Base-by-base conservation (phyloP, 2,797 vertebrate species). In the Gymnothorax reevesii region DNA sequence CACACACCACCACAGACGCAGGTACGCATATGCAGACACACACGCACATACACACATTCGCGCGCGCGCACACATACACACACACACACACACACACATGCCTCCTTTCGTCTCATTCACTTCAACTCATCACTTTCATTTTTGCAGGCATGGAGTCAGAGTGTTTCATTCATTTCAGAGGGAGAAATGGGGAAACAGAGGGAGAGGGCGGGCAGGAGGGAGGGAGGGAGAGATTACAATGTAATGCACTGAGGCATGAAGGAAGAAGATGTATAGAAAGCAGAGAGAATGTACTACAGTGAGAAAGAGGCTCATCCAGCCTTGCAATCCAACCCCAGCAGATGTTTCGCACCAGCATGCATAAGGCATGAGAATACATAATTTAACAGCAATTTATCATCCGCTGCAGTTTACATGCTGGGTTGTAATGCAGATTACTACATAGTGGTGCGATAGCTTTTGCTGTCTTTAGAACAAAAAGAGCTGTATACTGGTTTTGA, bases 231-330 rank as follows among this genome's bases (percentile, higher is more conserved):
- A 82, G 52, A 6, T 49, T 8, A 22, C 54, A 82, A 57, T 83
- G 25, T 80, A 54, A 60, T 25, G 10, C 82, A 59, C 82, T 83
- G 82, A 83, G 82, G 82, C 82, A 59, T 83, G 82, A 83, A 83
- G 82, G 82, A 25, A 83, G 27, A 57, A 57, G 52, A 83, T 59
- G 54, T 83, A 83, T 33, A 4, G 57, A 83, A 59, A 80, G 75
- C 17, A 15, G 71, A 49, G 17, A n/a, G n/a, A 83, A 27, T 57
- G 55, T 33, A 27, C 22, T 57, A 57, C 52, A 57, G 55, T 25
- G n/a, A 33, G n/a, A 59, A 7, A 15, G 82, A 57, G 49, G 77
- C 55, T 82, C 79, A 57, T 57, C 20, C 52, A 17, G 55, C 7
- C 82, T 83, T 1, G 13, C n/a, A 9, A 57, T 82, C 79, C 54